Percentiles rank a stretch among this genome's conserved stretches.
These are phyloP conservation scores for Hystrix cristata DNA, from an alignment of 2,113 vertebrate genomes.

Conservation along the genomic window DNA sequence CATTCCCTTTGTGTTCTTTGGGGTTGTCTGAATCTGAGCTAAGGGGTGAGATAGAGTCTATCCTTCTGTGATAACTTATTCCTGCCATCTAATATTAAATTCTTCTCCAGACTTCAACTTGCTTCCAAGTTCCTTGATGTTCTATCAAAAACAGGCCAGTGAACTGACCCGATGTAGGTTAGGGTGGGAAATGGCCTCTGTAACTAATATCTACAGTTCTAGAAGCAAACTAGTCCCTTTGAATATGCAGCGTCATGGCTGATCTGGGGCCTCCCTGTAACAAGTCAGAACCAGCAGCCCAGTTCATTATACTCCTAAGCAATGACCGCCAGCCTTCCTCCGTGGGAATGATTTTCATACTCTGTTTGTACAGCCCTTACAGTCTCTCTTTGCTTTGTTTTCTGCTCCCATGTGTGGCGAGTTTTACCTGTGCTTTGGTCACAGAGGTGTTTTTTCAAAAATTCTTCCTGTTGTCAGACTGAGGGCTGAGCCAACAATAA, in stretches of 20 bases:
- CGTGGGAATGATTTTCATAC: neutral
- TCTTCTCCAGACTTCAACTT: neutral
- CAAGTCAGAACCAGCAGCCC: neutral
- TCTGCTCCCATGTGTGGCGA: neutral
- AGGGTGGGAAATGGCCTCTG: neutral
- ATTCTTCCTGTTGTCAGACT: constrained; percentile 12
- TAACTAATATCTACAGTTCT: neutral
- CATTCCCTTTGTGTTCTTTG: neutral
- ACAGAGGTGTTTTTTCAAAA: neutral
- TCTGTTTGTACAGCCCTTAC: neutral
- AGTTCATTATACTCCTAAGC: neutral
- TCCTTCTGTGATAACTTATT: neutral
- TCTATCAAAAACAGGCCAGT: neutral
- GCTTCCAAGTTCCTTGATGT: neutral
- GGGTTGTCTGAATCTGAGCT: neutral
- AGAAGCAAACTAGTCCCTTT: neutral
- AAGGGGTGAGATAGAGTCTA: neutral
- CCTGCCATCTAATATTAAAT: neutral
- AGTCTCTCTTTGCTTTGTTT: neutral
- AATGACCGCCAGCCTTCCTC: neutral
- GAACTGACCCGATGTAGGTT: neutral
- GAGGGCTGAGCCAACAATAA: constrained; percentile 12
- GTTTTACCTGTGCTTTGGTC: neutral
- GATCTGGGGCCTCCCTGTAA: neutral
- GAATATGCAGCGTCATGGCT: neutral